Conservation (phyloP, 2,888 invertebrate genomes). For the Dasypogon diadema region DNA sequence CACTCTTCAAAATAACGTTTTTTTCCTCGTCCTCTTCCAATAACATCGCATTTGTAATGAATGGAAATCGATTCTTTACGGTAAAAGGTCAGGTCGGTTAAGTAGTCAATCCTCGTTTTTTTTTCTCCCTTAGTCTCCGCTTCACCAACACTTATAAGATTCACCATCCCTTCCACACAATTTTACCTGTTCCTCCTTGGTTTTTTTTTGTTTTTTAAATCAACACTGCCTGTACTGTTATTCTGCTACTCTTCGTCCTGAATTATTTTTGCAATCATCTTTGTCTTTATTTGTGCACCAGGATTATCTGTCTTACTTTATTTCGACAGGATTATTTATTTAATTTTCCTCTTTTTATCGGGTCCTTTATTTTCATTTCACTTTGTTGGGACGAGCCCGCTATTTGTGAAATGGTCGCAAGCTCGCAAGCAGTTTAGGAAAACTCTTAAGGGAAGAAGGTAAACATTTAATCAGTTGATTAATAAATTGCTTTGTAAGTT, state of each 20-base stretch:
- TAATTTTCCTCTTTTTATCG: constrained; percentile 3
- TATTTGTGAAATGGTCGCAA: no score
- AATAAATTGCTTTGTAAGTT: constrained; percentile 12
- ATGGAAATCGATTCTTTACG: constrained; percentile 4
- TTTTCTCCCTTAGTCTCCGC: no score
- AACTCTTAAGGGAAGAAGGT: constrained; percentile 4
- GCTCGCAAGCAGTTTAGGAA: no score
- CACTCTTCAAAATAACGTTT: background rate
- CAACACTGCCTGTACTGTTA: background rate
- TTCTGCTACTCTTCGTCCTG: background rate
- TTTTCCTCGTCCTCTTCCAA: background rate
- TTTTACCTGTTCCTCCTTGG: no score
- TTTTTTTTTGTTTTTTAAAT: background rate
- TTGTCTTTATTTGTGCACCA: background rate
- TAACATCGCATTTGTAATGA: constrained; percentile 14
- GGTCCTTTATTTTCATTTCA: constrained; percentile 23
- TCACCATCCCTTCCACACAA: no score
- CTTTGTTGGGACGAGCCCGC: background rate
- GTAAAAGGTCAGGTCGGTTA: constrained; percentile 10
- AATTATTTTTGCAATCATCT: background rate
- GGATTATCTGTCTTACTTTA: constrained; percentile 8
- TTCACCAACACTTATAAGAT: no score
- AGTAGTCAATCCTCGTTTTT: constrained; percentile 1
- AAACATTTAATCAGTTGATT: constrained; percentile 35
- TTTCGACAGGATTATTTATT: constrained; percentile 32